These are phyloP conservation scores for Bovichtus variegatus DNA, from an alignment of 2,797 vertebrate species.

Conservation along the genomic window DNA sequence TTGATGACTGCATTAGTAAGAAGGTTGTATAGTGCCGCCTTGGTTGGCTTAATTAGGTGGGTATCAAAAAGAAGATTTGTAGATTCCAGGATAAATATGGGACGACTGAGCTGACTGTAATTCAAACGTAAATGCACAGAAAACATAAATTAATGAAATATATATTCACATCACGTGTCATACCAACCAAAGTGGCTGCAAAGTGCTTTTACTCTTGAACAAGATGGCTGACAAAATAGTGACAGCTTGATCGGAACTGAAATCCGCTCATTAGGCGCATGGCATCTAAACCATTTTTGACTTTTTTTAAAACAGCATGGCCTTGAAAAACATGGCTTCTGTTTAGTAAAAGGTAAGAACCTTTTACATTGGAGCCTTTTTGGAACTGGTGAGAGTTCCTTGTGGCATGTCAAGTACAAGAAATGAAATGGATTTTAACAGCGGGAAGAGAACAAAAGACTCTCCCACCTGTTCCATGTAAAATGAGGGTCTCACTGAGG, in stretches of 20 bases:
- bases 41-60: constrained; percentile 40
- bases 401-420: constrained; percentile 84
- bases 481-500: constrained; percentile 86
- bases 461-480: constrained; percentile 88
- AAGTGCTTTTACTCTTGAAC: constrained; percentile 57
- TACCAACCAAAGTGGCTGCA: constrained; percentile 31
- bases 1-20: constrained; percentile 73
- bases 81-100: constrained; percentile 19
- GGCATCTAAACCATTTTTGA: constrained; percentile 75
- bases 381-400: constrained; percentile 79
- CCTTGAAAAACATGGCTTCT: constrained; percentile 69
- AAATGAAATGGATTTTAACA: constrained; percentile 89
- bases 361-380: constrained; percentile 76
- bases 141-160: constrained; percentile 25
- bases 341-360: constrained; percentile 71
- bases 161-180: constrained; percentile 1
- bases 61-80: constrained; percentile 47
- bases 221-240: constrained; percentile 60
- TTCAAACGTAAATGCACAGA: constrained; percentile 31
- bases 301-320: constrained; percentile 70
- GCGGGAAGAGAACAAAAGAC: constrained; percentile 88
- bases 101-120: constrained; percentile 16
- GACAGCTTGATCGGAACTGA: constrained; percentile 66
- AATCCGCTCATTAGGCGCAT: constrained; percentile 72
- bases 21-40: constrained; percentile 24